phyloP scores from a whole-genome alignment of 2,113 vertebrate genomes.

The Mustelus asterias region DNA sequence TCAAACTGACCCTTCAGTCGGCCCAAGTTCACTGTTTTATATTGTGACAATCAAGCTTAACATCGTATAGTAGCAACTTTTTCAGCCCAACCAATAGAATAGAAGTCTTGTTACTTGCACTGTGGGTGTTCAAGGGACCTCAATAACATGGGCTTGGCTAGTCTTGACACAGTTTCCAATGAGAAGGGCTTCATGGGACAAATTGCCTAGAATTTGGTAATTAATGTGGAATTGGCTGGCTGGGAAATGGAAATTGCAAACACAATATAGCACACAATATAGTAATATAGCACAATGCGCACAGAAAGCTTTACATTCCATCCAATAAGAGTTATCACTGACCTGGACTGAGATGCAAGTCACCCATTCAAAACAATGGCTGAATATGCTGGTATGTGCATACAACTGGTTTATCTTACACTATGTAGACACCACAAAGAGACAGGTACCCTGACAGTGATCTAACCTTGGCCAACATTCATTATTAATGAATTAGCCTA shows the following conservation, averaged over 20 bases:
- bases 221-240: not conserved
- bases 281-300: no score
- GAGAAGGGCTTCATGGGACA: slow-evolving; percentile 58
- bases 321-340: not conserved
- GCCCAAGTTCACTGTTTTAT: not conserved
- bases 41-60: not conserved
- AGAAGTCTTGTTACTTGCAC: not conserved
- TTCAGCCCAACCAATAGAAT: not conserved
- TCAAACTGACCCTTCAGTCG: not conserved
- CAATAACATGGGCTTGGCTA: not conserved
- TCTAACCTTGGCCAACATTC: not conserved
- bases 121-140: not conserved
- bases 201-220: slow-evolving; percentile 17
- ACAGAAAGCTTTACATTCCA: not conserved
- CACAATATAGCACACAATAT: not conserved
- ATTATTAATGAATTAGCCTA: not conserved
- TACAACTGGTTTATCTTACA: not conserved
- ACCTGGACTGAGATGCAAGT: not conserved
- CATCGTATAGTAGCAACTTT: not conserved
- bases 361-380: not conserved
- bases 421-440: not conserved
- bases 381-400: not conserved
- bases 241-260: not conserved
- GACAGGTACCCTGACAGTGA: not conserved
- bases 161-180: not conserved